A percentile compares a stretch with the other conserved stretches of the same genome.
Conservation (phyloP, 2,797 vertebrate species). For the Dendrocincla tyrannina region DNA sequence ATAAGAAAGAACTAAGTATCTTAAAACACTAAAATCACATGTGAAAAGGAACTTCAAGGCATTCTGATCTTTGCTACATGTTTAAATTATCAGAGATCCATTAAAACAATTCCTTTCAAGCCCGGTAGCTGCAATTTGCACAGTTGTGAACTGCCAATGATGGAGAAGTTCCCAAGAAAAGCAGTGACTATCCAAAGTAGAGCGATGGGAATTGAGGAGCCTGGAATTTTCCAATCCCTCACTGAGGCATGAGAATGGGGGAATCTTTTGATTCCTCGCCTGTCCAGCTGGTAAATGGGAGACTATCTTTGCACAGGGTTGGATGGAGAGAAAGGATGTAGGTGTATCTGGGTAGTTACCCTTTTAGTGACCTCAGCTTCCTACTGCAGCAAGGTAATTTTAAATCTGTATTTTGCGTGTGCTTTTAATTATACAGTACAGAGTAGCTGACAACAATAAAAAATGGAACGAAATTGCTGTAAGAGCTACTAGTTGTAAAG, state of each 20-base stretch:
- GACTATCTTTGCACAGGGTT: not conserved
- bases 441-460: not conserved
- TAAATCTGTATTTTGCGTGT: not conserved
- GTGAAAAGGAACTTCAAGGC: not conserved
- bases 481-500: not conserved
- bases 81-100: not conserved
- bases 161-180: not conserved
- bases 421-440: not conserved
- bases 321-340: not conserved
- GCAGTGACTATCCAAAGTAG: not conserved
- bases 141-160: not conserved
- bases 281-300: not conserved
- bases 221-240: not conserved
- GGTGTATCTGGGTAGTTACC: not conserved
- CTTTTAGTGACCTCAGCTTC: not conserved
- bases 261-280: not conserved
- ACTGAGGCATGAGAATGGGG: not conserved
- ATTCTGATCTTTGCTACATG: not conserved
- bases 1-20: not conserved
- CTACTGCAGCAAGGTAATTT: not conserved
- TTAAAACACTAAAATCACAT: not conserved
- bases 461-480: not conserved
- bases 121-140: not conserved
- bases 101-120: not conserved
- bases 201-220: not conserved